Evolutionary conservation across 2,888 invertebrate genomes (phyloP).

Genomic region (Cerceris ruficornis): DNA sequence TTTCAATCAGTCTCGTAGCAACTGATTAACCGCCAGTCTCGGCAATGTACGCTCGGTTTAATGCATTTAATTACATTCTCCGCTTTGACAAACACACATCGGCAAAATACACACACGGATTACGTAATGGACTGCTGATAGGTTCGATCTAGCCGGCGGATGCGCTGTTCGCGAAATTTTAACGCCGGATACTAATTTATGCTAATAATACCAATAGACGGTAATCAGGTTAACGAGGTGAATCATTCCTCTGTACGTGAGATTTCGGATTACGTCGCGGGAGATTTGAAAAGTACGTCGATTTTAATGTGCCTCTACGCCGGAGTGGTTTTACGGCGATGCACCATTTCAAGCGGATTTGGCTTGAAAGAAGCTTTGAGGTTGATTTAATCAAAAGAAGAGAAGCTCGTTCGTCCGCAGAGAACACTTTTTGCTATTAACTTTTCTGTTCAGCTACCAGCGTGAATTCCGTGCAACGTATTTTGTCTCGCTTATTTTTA

Average conservation of each 20-base stretch:
- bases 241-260: not conserved
- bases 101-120: constrained; percentile 55
- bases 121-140: constrained; percentile 60
- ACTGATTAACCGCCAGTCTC: constrained; percentile 51
- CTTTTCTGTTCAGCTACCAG: no score
- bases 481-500: no score
- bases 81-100: constrained; percentile 57
- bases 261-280: not conserved
- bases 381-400: no score
- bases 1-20: constrained; percentile 48
- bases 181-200: constrained; percentile 45
- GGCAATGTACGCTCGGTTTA: constrained; percentile 50
- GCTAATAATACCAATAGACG: constrained; percentile 29
- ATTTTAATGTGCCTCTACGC: no score
- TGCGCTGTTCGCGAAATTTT: constrained; percentile 40
- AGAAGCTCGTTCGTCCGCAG: no score
- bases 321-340: no score
- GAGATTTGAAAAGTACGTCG: no score
- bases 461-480: no score
- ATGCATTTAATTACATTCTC: constrained; percentile 58
- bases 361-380: no score
- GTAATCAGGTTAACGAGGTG: constrained; percentile 24
- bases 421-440: no score
- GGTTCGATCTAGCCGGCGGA: constrained; percentile 31
- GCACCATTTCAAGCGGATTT: no score